Percentiles rank a stretch among this genome's conserved stretches.
phyloP scores from a whole-genome alignment of 1,140 invertebrate genomes.

The Drosophila mayri region DNA sequence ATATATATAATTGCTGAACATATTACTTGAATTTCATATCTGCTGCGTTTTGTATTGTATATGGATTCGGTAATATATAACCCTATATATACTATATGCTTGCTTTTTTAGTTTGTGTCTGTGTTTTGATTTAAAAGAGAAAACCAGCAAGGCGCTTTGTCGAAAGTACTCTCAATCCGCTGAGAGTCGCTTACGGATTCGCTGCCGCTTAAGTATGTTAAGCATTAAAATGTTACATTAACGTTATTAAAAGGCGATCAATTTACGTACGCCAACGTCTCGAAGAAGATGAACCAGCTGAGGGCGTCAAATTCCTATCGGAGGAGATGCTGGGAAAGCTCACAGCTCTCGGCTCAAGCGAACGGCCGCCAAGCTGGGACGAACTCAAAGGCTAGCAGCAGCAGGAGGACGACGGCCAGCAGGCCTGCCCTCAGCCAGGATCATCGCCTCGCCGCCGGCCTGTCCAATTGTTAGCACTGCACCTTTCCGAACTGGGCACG shows the following conservation, averaged over 20 bases:
- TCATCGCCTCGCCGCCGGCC: conserved; percentile 59
- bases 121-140: conserved; percentile 53
- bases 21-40: conserved; percentile 74
- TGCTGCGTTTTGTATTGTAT: conserved; percentile 62
- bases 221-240: conserved; percentile 55
- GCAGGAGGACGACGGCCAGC: conserved; percentile 58
- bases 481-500: conserved; percentile 78
- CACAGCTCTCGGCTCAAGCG: conserved; percentile 30
- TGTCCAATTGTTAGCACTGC: conserved; percentile 82
- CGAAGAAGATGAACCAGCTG: conserved; percentile 3
- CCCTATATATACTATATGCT: conserved; percentile 52
- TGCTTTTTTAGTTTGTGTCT: conserved; percentile 46
- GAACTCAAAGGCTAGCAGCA: conserved; percentile 66
- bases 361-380: conserved; percentile 38
- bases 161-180: conserved; percentile 13
- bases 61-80: conserved; percentile 63
- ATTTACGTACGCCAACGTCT: conserved; percentile 9
- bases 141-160: conserved; percentile 42
- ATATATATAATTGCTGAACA: conserved; percentile 76
- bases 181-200: conserved; percentile 43
- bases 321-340: conserved; percentile 2
- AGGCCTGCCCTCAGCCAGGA: conserved; percentile 74
- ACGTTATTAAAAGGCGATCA: conserved; percentile 51
- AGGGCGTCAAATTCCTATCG: background rate
- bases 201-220: conserved; percentile 67